Base-by-base conservation (phyloP, 2,888 invertebrate species). In the Branchipolynoe longqiensis region DNA sequence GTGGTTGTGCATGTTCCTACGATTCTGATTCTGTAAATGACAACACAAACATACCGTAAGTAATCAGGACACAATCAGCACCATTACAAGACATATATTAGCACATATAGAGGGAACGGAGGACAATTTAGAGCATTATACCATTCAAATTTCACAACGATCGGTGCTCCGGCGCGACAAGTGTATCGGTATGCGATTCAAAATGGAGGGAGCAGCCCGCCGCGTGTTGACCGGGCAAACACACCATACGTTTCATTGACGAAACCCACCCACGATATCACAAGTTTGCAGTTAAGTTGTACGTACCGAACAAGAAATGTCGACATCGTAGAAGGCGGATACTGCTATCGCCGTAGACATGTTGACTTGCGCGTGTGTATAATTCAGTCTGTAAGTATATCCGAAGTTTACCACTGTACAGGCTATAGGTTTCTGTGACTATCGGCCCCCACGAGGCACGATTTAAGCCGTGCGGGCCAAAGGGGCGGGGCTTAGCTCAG, bases 281-380 rank as follows among this genome's bases (percentile, higher is more conserved):
- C n/a, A n/a, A n/a, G n/a, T n/a, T n/a, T n/a, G n/a, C n/a, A n/a
- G n/a, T n/a, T n/a, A n/a, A n/a, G 8, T 14, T 3, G 12, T 25
- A 78, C 78, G 18, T 78, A 78, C 78, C 78, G 41, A 54, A 25
- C 22, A 54, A 28, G 22, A 41, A n/a, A n/a, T n/a, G 78, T 78
- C 58, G 40, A 84, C 84, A 40, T 84, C 84, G 28, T 84, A 84
- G 59, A 84, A 84, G 36, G 84, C 84, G 14, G 84, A 74, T 36
- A 83, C 62, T 38, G 69, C 36, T 56, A 78, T 41, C 41, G 78
- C 58, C 36, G 84, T 36, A 74, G 84, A 84, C 84, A 84, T 84
- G 41, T 40, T 84, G 78, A 28, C 59, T 36, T 38, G 58, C 38
- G 40, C 33, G 36, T 48, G 58, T 56, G 31, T 41, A 58, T 12